Evolutionary conservation across 2,888 invertebrate genomes (phyloP), one percentile per base, ranked within the genome.

Genomic region (Amitus sp.): DNA sequence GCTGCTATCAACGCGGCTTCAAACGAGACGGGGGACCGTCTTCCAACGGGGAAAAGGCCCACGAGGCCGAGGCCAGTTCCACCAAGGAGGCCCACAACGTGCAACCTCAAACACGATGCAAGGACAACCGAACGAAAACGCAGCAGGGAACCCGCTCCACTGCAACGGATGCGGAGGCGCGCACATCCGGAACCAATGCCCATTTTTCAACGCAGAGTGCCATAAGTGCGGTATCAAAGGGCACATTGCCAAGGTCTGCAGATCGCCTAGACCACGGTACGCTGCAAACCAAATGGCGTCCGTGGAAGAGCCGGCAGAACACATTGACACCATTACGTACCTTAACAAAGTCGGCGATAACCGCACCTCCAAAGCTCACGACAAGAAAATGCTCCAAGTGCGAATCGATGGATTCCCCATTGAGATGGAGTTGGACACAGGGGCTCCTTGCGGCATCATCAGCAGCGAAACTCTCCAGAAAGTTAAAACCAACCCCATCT

Each of bases 361-460:
- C 2, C 12, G 10, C 13, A 3, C 30, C 4, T 4, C 30, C 13
- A 45, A 45, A n/a, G 1, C 20, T 4, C 19, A 5, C 12, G 19
- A 15, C 9, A 59, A 59, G 18, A 40, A 51, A 27, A 27, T 55
- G 33, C 34, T 64, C 17, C 1, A 20, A 1, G 61, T 65, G 1
- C 17, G 34, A 9, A 57, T 65, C 9, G 46, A 58, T 18, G 54
- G 51, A 1, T 12, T 43, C 1, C 19, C 33, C 2, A 1, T 50
- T 0, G 7, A 39, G 19, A 57, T 57, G 54, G 57, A 61, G 42
- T 10, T 61, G 1, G 57, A 60, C 30, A 60, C 60, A 4, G 63
- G 63, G 33, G 58, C 63, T 7, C 59, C 60, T 1, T 55, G 59
- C 37, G 53, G 43, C 1, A 56, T 64, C 5, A 40, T 64, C 1